These are phyloP conservation scores for Actinopyga echinites DNA, from an alignment of 53 echinoderm and acorn worm genomes.

Conservation along the genomic window DNA sequence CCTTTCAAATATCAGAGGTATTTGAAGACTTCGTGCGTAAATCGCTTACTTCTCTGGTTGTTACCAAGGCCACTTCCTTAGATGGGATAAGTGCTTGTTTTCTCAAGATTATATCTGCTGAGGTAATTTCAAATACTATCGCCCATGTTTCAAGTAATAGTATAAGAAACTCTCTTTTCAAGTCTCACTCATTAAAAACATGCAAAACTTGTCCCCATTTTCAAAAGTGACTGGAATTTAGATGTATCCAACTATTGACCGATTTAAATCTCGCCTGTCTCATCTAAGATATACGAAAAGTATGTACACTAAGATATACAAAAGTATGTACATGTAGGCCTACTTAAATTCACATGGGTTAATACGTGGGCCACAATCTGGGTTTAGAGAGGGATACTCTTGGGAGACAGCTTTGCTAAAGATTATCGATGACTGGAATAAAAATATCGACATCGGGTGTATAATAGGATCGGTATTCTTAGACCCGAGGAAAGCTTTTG, in stretches of 20 bases:
- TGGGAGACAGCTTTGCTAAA: background rate
- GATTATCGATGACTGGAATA: no score
- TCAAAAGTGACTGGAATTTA: no score
- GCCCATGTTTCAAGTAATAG: background rate
- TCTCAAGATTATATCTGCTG: background rate
- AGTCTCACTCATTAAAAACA: background rate
- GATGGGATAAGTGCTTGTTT: background rate
- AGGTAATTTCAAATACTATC: background rate
- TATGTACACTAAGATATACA: background rate
- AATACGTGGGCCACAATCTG: no score
- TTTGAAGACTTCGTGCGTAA: background rate
- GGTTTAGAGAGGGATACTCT: background rate
- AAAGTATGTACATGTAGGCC: background rate
- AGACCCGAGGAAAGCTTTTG: conserved; percentile 8
- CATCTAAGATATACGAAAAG: no score
- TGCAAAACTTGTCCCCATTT: no score
- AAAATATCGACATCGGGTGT: conserved; percentile 8
- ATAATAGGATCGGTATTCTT: background rate
- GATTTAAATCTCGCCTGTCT: conserved; percentile 7
- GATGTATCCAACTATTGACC: conserved; percentile 8
- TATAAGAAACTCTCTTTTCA: no score
- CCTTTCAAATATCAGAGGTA: background rate
- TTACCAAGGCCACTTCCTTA: background rate
- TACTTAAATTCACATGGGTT: background rate
- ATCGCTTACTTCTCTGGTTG: background rate